A percentile compares a stretch with the other conserved stretches of the same genome.
These are phyloP conservation scores for Scaptomyza cyrtandrae DNA, from an alignment of 2,888 invertebrate species.

Conservation along the genomic window DNA sequence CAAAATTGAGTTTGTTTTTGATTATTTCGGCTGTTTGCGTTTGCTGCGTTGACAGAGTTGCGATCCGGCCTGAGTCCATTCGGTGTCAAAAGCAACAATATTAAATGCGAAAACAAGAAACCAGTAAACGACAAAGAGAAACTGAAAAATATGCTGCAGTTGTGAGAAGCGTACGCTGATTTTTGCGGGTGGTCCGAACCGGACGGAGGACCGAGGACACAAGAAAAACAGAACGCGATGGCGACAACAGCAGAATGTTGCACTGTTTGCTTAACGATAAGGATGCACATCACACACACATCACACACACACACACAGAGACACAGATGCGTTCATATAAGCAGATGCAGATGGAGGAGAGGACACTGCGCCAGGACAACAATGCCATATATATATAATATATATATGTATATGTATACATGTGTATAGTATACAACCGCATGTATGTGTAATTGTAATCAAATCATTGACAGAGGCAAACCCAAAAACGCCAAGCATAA, in stretches of 20 bases:
- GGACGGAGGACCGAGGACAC: constrained; percentile 43
- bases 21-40: constrained; percentile 35
- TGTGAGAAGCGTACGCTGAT: constrained; percentile 37
- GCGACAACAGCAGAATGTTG: constrained; percentile 69
- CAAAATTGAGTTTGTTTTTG: constrained; percentile 30
- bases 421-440: too few relatives aligned
- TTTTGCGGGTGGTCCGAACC: constrained; percentile 70
- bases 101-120: constrained; percentile 67
- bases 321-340: constrained; percentile 31
- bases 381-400: constrained; percentile 21
- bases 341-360: constrained; percentile 32
- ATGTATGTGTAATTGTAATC: constrained; percentile 21
- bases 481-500: constrained; percentile 53
- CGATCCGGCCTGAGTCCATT: constrained; percentile 60
- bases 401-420: too few relatives aligned
- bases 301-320: constrained; percentile 23
- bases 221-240: constrained; percentile 67
- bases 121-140: background rate
- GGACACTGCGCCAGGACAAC: constrained; percentile 51
- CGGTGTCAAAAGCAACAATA: constrained; percentile 81
- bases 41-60: constrained; percentile 57
- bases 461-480: constrained; percentile 37
- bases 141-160: constrained; percentile 36
- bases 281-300: constrained; percentile 45
- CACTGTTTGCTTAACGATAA: constrained; percentile 76